Base-by-base conservation (phyloP, 2,888 invertebrate species). In the Ecliptopera silaceata region DNA sequence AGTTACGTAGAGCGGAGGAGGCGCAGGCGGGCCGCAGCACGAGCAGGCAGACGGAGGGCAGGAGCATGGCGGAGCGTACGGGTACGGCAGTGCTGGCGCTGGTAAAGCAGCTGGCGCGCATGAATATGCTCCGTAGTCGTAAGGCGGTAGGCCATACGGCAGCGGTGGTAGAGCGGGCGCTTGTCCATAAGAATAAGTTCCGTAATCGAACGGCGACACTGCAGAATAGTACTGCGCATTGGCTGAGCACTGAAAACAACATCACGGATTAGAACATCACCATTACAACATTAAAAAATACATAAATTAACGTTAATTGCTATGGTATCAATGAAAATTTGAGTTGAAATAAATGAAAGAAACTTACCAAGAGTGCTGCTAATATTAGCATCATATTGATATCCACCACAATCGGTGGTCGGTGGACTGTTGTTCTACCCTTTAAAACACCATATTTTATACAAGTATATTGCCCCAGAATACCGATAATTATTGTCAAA, bases 161-260 rank as follows among this genome's bases (percentile, higher is more conserved):
- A 52, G 45, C 8, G 52, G 34, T 6, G 41, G 53, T 22, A 39
- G 32, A 4, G 32, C 50, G 50, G 56, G 32, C 1, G 56, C 31
- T 4, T 41, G 51, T 10, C 56, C 59, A 43, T 52, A 64, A 15
- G 55, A 43, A 11, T 56, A 51, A 13, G 64, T 29, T 12, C 61
- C 59, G 43, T 66, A 74, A 13, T 62, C 59, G 42, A 66, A 76
- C 4, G 71, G 70, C 8, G 75, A 70, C 34, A 62, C 59, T 11
- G 68, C 77, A 36, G 36, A 15, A 72, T 83, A 88, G 62, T 83
- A 88, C 70, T 88, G 86, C 47, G 77, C 81, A 49, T 70, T 69
- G 15, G 68, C 79, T 61, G 74, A 70, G 68, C 71, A 71, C 86
- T 86, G 77, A 17, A 82, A 79, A 50, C 48, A 58, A 56, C 54